Percentiles rank a stretch among this genome's conserved stretches.
These are phyloP conservation scores for Sterna hirundo DNA, from an alignment of 2,113 vertebrate species.

Conservation along the genomic window DNA sequence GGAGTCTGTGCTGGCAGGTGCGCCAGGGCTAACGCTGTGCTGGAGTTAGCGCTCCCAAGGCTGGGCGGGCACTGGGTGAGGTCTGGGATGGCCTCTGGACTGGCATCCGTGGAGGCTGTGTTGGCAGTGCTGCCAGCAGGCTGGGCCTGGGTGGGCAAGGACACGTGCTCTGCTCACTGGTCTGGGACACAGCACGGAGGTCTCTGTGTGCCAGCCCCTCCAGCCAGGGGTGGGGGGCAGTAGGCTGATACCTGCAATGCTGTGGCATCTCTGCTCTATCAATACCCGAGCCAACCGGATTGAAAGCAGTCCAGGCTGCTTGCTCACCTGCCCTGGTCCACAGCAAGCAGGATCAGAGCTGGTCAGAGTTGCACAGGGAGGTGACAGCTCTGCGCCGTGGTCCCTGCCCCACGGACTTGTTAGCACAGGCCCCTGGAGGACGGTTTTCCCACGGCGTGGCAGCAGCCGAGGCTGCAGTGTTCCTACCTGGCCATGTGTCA, in stretches of 20 bases:
- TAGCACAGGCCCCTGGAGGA: not conserved
- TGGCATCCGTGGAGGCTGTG: rapidly evolving
- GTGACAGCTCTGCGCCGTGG: rapidly evolving
- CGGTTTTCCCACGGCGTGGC: not conserved
- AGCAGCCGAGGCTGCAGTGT: rapidly evolving
- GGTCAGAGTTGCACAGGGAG: not conserved
- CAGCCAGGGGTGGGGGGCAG: not conserved
- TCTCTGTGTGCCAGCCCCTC: not conserved
- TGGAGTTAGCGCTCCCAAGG: not conserved
- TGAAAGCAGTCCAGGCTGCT: not conserved
- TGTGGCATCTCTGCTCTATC: not conserved
- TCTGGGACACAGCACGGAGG: rapidly evolving
- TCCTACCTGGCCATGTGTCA: not conserved
- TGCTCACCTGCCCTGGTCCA: not conserved
- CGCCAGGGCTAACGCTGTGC: rapidly evolving
- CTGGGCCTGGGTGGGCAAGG: not conserved
- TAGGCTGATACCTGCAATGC: not conserved
- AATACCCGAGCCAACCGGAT: rapidly evolving
- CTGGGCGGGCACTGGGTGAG: not conserved
- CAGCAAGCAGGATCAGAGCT: not conserved
- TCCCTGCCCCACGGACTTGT: not conserved
- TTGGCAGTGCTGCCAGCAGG: not conserved
- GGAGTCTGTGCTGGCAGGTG: not conserved
- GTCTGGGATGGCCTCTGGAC: not conserved
- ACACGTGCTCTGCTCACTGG: rapidly evolving